Conservation (phyloP, 1,140 invertebrate species). For the Cydia splendana region DNA sequence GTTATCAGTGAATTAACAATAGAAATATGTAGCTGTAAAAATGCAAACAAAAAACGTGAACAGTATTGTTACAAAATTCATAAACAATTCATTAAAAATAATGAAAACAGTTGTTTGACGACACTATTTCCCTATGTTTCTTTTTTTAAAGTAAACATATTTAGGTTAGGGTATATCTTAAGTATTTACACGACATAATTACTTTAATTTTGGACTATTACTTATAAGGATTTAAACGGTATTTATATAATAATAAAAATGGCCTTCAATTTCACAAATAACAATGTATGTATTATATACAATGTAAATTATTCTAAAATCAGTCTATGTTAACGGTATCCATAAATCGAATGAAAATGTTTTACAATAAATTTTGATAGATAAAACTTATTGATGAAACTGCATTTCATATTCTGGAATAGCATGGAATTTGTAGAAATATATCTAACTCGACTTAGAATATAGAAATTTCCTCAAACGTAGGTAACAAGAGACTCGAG, state of each 20-base stretch:
- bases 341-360: constrained; percentile 37
- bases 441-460: neutral
- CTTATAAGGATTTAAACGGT: constrained; percentile 8
- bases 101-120: neutral
- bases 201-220: constrained; percentile 26
- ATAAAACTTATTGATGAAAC: constrained; percentile 14
- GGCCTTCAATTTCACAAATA: constrained; percentile 17
- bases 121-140: neutral
- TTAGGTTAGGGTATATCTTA: neutral
- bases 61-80: too few relatives aligned
- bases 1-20: too few relatives aligned
- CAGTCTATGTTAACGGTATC: constrained; percentile 55
- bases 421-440: neutral
- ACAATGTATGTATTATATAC: constrained; percentile 41
- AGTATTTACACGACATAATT: constrained; percentile 16
- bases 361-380: constrained; percentile 14
- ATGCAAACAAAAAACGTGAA: too few relatives aligned
- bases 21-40: too few relatives aligned
- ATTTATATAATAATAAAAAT: constrained; percentile 19
- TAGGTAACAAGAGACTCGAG: constrained; percentile 24
- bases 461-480: neutral
- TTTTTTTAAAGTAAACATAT: neutral
- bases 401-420: neutral
- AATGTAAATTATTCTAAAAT: constrained; percentile 49
- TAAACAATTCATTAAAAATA: neutral